Conservation (phyloP, 2,113 vertebrate genomes). For the Progne subis region DNA sequence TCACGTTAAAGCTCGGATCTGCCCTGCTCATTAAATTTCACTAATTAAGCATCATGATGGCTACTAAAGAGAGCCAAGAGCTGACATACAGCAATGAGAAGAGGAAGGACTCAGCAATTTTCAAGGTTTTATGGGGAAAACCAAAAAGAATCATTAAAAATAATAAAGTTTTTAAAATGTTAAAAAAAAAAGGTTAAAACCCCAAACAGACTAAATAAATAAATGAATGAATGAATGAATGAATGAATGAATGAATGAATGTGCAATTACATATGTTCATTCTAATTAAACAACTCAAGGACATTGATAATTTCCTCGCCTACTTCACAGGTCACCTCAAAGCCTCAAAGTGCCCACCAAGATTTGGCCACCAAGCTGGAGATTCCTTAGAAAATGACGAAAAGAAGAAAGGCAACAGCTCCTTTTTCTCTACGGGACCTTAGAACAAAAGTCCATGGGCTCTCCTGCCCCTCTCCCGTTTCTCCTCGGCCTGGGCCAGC, state of each 20-base stretch:
- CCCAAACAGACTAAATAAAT: not conserved
- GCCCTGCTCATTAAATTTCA: not conserved
- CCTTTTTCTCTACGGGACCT: not conserved
- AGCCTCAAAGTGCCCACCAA: not conserved
- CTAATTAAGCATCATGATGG: not conserved
- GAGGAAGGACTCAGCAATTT: not conserved
- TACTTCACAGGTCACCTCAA: not conserved
- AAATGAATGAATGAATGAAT: not conserved
- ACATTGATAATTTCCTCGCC: not conserved
- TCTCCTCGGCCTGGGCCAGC: not conserved
- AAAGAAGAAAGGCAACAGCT: not conserved
- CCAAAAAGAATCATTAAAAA: not conserved
- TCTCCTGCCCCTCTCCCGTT: rapidly evolving
- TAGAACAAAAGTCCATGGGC: not conserved
- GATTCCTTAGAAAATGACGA: not conserved
- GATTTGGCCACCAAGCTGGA: not conserved
- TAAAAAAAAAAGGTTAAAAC: not conserved
- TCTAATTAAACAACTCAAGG: not conserved
- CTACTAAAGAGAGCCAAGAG: not conserved
- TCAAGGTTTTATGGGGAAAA: not conserved
- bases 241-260: not conserved
- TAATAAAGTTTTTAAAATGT: not conserved
- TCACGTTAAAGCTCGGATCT: not conserved
- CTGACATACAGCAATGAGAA: not conserved
- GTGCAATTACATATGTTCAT: not conserved